Percentiles rank a stretch among this genome's conserved stretches.
These are phyloP conservation scores for Xiphorhynchus elegans DNA, from an alignment of 2,113 vertebrate genomes.

Conservation along the genomic window DNA sequence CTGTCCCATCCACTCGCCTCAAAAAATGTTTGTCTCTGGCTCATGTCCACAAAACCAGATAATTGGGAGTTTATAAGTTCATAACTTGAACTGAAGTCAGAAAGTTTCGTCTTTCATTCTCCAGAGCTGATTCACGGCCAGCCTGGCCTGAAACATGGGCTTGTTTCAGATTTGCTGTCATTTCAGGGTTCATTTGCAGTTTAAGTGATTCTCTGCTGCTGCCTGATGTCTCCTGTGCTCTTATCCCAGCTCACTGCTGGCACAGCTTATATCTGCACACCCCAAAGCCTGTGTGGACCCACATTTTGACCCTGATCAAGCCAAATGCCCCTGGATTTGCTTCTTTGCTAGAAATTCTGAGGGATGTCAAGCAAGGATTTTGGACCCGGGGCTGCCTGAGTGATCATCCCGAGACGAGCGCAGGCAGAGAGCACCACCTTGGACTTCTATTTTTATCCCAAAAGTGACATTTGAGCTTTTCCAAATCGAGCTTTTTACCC, in stretches of 20 bases:
- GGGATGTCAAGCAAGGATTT: neutral
- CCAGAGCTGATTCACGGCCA: constrained; percentile 10
- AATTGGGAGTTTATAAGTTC: constrained; percentile 45
- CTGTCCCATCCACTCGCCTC: neutral
- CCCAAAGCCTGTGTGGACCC: neutral
- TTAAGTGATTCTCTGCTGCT: neutral
- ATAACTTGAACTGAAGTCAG: constrained; percentile 25
- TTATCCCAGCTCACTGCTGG: neutral
- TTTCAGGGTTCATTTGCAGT: constrained; percentile 36
- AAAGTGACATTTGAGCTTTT: neutral
- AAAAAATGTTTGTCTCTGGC: constrained; percentile 33
- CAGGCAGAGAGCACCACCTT: neutral
- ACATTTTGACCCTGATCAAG: neutral
- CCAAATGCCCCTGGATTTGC: neutral
- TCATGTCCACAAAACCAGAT: neutral
- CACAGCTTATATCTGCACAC: neutral
- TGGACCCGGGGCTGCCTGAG: neutral
- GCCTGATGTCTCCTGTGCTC: neutral
- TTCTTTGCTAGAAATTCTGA: neutral
- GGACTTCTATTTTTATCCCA: neutral
- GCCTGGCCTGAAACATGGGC: neutral
- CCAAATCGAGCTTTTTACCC: neutral
- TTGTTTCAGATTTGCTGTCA: neutral
- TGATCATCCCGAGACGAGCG: neutral
- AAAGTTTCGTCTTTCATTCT: constrained; percentile 21